A percentile compares a stretch with the other conserved stretches of the same genome.
phyloP scores from a whole-genome alignment of 2,888 invertebrate species.

The Phrixothrix hirtus region DNA sequence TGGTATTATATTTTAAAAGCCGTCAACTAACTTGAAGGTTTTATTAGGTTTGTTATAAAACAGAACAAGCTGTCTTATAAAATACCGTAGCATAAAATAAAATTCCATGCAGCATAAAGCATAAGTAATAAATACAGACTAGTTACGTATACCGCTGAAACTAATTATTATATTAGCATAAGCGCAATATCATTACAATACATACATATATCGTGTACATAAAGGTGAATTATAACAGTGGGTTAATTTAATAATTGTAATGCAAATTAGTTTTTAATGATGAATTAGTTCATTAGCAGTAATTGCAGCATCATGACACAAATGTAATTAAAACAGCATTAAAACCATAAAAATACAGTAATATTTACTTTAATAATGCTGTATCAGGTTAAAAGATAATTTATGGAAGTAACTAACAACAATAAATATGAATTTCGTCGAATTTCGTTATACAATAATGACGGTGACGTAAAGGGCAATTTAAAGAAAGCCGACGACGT shows the following conservation, averaged over 20 bases:
- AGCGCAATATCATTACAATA: slow-evolving; percentile 21
- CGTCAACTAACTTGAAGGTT: slow-evolving; percentile 37
- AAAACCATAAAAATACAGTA: slow-evolving; percentile 13
- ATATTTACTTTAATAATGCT: slow-evolving; percentile 11
- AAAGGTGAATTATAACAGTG: slow-evolving; percentile 25
- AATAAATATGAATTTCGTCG: slow-evolving; percentile 16
- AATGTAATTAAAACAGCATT: slow-evolving; percentile 32
- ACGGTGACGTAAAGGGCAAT: slow-evolving; percentile 22
- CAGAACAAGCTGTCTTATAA: slow-evolving; percentile 29
- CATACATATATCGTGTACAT: slow-evolving; percentile 17
- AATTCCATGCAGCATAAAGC: slow-evolving; percentile 17
- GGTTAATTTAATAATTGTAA: slow-evolving; percentile 40
- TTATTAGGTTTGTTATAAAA: slow-evolving; percentile 35
- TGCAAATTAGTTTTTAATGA: slow-evolving; percentile 41
- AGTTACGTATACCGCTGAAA: slow-evolving; percentile 16
- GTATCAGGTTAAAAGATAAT: slow-evolving; percentile 9
- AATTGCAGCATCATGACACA: slow-evolving; percentile 35
- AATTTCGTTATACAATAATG: slow-evolving; percentile 15
- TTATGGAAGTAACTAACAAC: slow-evolving; percentile 17
- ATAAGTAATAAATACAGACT: slow-evolving; percentile 22
- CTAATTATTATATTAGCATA: slow-evolving; percentile 24
- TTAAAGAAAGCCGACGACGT: slow-evolving; percentile 18
- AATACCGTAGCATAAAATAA: slow-evolving; percentile 23
- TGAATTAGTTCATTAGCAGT: slow-evolving; percentile 41
- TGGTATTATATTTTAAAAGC: slow-evolving; percentile 44